These are phyloP conservation scores for Emydoidea blandingii DNA, from an alignment of 2,797 vertebrate species.

Conservation along the genomic window DNA sequence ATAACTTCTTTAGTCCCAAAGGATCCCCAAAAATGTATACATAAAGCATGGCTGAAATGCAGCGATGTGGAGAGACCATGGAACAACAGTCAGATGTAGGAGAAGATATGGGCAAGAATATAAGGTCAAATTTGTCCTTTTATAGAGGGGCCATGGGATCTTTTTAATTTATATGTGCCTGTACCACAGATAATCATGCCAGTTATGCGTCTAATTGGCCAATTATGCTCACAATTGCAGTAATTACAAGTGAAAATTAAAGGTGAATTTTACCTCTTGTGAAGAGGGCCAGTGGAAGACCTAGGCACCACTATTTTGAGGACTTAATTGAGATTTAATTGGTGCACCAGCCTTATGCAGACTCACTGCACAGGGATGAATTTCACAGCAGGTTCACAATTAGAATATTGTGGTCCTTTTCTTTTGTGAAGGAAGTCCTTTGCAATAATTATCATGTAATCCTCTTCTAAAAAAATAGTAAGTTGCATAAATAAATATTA, in stretches of 20 bases:
- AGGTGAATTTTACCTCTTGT: constrained; percentile 63
- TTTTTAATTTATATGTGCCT: background rate
- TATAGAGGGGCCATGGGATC: background rate
- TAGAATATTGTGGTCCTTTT: background rate
- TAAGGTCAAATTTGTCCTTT: background rate
- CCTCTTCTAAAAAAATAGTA: constrained; percentile 1
- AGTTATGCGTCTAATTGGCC: background rate
- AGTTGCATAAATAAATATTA: background rate
- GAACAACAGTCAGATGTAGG: background rate
- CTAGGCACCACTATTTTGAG: constrained; percentile 52
- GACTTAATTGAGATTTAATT: constrained; percentile 59
- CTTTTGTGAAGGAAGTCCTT: background rate
- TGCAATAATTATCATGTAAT: background rate
- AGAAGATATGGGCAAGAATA: constrained; percentile 20
- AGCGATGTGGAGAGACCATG: background rate
- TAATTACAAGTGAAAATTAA: background rate
- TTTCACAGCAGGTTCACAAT: background rate
- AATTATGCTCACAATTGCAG: background rate
- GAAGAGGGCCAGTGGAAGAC: background rate
- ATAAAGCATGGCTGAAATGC: background rate
- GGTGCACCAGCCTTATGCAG: background rate
- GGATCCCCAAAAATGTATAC: background rate
- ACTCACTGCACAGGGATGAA: background rate
- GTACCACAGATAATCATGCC: background rate
- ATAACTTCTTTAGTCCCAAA: background rate